A percentile compares a stretch with the other conserved stretches of the same genome.
phyloP scores from a whole-genome alignment of 2,113 vertebrate genomes.

The Cavia porcellus region DNA sequence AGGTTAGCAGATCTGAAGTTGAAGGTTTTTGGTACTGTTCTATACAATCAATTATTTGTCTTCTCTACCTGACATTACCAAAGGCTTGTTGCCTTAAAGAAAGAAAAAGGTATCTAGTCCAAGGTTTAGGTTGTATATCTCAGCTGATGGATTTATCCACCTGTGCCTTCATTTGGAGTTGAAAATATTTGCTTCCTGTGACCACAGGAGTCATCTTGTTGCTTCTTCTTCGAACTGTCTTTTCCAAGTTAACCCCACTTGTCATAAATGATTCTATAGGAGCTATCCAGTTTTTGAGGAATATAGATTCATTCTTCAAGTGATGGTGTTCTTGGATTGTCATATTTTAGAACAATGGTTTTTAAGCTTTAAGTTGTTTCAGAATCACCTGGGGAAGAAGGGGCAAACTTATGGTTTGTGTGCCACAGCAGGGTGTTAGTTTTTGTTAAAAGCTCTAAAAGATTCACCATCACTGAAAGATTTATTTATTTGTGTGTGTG shows the following conservation, averaged over 20 bases:
- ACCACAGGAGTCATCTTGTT: background rate
- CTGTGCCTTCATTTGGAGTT: background rate
- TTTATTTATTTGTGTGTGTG: background rate
- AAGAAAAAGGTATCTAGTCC: background rate
- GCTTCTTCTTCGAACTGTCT: background rate
- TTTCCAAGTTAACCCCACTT: background rate
- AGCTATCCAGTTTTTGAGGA: background rate
- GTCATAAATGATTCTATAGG: background rate
- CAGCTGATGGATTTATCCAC: conserved; percentile 3
- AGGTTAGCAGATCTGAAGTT: background rate
- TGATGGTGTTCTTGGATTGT: background rate
- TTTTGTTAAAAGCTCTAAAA: background rate
- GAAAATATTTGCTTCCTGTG: background rate
- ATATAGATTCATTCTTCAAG: background rate
- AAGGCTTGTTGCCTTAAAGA: conserved; percentile 33
- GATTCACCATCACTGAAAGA: background rate
- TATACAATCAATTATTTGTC: background rate
- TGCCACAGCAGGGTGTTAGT: background rate
- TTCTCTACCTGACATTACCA: background rate
- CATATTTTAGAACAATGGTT: background rate
- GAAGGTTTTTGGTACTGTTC: background rate
- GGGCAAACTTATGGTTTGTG: background rate
- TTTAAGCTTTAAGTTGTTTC: background rate
- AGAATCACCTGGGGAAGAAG: background rate
- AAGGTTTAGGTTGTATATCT: background rate